Evolutionary conservation across 1,140 invertebrate species (phyloP).

Genomic region (Heliothis virescens): DNA sequence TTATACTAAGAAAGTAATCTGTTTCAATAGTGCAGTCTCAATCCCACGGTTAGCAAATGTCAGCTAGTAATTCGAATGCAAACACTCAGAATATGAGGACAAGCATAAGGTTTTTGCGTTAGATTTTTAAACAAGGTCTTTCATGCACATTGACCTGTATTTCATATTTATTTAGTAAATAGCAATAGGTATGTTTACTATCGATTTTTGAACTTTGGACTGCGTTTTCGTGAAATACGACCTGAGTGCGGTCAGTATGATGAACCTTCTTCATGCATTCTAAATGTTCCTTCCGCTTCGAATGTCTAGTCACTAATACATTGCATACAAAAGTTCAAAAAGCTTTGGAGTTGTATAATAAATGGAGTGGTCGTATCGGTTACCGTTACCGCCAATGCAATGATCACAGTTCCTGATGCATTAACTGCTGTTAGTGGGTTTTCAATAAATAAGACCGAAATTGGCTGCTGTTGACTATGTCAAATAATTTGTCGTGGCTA

Average conservation of each 20-base stretch:
- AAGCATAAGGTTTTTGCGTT: not conserved
- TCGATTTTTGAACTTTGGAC: not conserved
- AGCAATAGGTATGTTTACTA: not conserved
- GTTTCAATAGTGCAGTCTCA: no score
- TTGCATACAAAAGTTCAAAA: no score
- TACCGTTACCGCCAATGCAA: no score
- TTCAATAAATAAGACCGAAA: no score
- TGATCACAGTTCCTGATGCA: no score
- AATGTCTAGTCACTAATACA: no score
- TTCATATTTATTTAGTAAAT: slow-evolving; percentile 8
- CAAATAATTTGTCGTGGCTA: no score
- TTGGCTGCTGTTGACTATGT: no score
- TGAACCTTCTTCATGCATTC: not conserved
- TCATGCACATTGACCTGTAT: not conserved
- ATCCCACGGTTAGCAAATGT: not conserved
- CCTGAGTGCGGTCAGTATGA: not conserved
- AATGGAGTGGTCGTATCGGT: no score
- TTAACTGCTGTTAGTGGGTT: no score
- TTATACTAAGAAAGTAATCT: no score
- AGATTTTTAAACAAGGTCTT: slow-evolving; percentile 7
- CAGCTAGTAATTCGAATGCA: not conserved
- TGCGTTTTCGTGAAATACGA: not conserved
- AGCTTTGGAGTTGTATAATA: no score
- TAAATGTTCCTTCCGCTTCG: not conserved
- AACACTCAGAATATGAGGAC: not conserved